A percentile compares a stretch with the other conserved stretches of the same genome.
These are phyloP conservation scores for Drosophila repleta DNA, from an alignment of 1,140 invertebrate genomes.

Conservation along the genomic window DNA sequence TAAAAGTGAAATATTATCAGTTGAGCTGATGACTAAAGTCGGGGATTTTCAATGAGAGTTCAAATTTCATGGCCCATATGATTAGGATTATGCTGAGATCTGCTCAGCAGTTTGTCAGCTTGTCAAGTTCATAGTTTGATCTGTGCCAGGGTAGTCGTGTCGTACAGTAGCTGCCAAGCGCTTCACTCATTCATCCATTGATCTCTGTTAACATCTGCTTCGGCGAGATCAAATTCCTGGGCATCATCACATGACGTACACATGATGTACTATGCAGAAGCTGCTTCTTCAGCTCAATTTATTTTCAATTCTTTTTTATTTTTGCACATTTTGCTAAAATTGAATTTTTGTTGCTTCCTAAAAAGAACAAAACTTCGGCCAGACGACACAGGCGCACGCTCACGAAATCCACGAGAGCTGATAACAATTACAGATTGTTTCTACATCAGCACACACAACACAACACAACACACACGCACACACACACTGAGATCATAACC, in stretches of 20 bases:
- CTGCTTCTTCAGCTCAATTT: not conserved
- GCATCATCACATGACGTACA: slow-evolving; percentile 34
- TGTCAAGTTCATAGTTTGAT: not conserved
- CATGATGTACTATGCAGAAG: not conserved
- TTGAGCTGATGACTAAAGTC: slow-evolving; percentile 12
- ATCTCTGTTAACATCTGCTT: slow-evolving; percentile 23
- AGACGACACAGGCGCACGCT: slow-evolving; percentile 10
- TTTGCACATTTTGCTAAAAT: slow-evolving; percentile 55
- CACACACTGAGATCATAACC: slow-evolving; percentile 41
- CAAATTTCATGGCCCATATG: slow-evolving; percentile 6
- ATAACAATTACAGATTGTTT: slow-evolving; percentile 32
- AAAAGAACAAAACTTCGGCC: slow-evolving; percentile 50
- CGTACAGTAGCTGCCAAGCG: not conserved
- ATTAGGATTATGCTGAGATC: not conserved
- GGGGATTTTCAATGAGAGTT: slow-evolving; percentile 22
- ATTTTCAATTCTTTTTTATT: slow-evolving; percentile 31
- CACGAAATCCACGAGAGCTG: slow-evolving; percentile 16
- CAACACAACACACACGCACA: not conserved
- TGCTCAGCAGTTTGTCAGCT: not conserved
- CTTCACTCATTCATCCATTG: no score
- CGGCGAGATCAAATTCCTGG: slow-evolving; percentile 20
- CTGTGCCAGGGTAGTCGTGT: slow-evolving; percentile 4
- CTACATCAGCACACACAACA: slow-evolving; percentile 1
- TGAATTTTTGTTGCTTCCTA: slow-evolving; percentile 46
- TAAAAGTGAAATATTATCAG: slow-evolving; percentile 24